A percentile compares a stretch with the other conserved stretches of the same genome.
Evolutionary conservation across 2,888 invertebrate genomes (phyloP).

Genomic region (Conistra vaccinii): DNA sequence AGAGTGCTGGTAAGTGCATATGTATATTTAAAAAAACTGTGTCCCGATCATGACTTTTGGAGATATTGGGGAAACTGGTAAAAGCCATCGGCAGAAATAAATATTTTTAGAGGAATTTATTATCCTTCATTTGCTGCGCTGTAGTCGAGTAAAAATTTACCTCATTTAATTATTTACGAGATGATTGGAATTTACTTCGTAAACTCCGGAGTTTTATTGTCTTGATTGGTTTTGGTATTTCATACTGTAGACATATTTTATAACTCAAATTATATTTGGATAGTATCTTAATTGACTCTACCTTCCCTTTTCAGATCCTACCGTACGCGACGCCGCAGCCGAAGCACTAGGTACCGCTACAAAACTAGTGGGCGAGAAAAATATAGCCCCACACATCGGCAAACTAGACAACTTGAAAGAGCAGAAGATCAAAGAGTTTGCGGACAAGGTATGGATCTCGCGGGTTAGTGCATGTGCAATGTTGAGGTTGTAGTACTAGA

Average conservation of each 20-base stretch:
- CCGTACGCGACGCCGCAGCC: slow-evolving; percentile 97
- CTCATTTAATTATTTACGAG: too few relatives aligned
- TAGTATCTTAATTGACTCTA: not conserved
- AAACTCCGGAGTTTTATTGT: too few relatives aligned
- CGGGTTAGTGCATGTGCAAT: slow-evolving; percentile 53
- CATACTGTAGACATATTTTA: too few relatives aligned
- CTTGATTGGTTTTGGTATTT: too few relatives aligned
- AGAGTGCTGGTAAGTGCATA: slow-evolving; percentile 92
- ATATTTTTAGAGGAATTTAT: not conserved
- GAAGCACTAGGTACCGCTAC: slow-evolving; percentile 98
- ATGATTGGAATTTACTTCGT: too few relatives aligned
- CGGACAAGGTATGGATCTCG: slow-evolving; percentile 92
- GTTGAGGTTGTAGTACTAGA: slow-evolving; percentile 44
- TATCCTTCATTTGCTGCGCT: not conserved
- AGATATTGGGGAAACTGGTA: not conserved
- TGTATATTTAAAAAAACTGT: too few relatives aligned
- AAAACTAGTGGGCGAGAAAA: slow-evolving; percentile 98
- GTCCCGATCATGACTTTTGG: too few relatives aligned
- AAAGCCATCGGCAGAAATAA: not conserved
- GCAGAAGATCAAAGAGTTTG: slow-evolving; percentile 97
- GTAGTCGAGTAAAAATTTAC: not conserved
- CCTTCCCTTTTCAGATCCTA: slow-evolving; percentile 92
- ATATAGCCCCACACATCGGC: slow-evolving; percentile 95
- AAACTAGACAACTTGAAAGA: slow-evolving; percentile 98
- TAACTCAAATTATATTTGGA: not conserved